Evolutionary conservation across 1,140 invertebrate species (phyloP), one percentile per base, ranked within the genome.

Genomic region (Contarinia nasturtii): DNA sequence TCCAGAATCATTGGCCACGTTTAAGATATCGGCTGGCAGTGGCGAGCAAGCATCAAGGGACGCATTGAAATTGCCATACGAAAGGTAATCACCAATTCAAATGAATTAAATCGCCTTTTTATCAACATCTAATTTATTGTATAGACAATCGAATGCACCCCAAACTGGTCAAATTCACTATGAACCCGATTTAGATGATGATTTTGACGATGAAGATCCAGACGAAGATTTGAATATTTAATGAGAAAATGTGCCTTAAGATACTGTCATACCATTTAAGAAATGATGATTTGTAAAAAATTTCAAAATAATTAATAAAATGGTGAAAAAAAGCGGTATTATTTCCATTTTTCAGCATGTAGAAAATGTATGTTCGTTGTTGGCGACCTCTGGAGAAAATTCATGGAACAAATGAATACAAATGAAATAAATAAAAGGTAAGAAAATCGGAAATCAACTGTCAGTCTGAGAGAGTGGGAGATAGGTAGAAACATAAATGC

Each of bases 131-230:
- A 17, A 19, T 17, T 27, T 19, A 21, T 34, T 19, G 5, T 19
- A 1, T 43, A 63, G 57, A 49, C 53, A 53, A 33, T 55, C 53
- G 50, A 45, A 52, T 44, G 55, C 53, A 44, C 54, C 57, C 7
- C 52, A 54, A n/a, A 53, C 57, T 47, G 66, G 65, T 8, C 66
- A 64, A 50, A 73, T 74, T 44, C 59, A 68, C 38, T 74, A 73
- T 50, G 61, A 61, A 33, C 70, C 70, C 17, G 71, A 73, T 54
- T 57, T 60, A 45, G 50, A 61, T 20, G 71, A 73, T 55, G 71
- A 73, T 57, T 61, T 70, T 5, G 71, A 74, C 51, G 70, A 72
- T 42, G 71, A 73, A 55, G 71, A 73, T 66, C 71, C 70, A 12
- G 71, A 74, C 54, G 64, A 68, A 56, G 67, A 69, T 54, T 53